Base-by-base conservation (phyloP, 2,113 vertebrate genomes). In the Petrocephalus microphthalmus region DNA sequence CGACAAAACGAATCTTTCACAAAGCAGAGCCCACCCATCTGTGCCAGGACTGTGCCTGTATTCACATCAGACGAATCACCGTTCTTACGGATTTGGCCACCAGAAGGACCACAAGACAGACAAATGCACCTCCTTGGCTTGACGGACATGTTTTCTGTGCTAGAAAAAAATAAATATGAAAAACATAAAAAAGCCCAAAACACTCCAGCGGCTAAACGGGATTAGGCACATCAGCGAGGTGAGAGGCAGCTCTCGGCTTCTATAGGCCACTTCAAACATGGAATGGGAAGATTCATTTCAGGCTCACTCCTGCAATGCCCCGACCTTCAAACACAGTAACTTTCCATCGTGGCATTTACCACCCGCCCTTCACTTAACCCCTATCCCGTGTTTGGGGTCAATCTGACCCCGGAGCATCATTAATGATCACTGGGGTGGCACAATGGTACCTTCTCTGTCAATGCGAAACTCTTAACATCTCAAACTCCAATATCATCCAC, bases 321-420 rank as follows among this genome's bases (percentile, higher is more conserved):
- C 90, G 90, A 90, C 92, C 93, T 94, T 95, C 92, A 93, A 92
- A 93, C 93, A 91, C 92, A 92, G 94, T 94, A 95, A 96, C 95
- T 93, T 95, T 93, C 92, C 22, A 2, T 88, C 93, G 91, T 92
- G 91, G 92, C 82, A 87, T 86, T 93, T 93, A 13, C 42, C 42
- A 42, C 42, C 42, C 1, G 42, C 3, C 42, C 42, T 42, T 42
- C 42, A 42, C n/a, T n/a, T n/a, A n/a, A n/a, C n/a, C n/a, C n/a
- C n/a, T n/a, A n/a, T n/a, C n/a, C n/a, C n/a, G n/a, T n/a, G n/a
- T n/a, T n/a, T n/a, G n/a, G n/a, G n/a, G n/a, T n/a, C n/a, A n/a
- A n/a, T n/a, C n/a, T n/a, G n/a, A n/a, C n/a, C n/a, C n/a, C n/a
- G n/a, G n/a, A n/a, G 45, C n/a, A 47, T 22, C 7, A 22, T 82